Evolutionary conservation across 2,888 invertebrate species (phyloP), one percentile per base, ranked within the genome.

Genomic region (Meghimatium bilineatum): DNA sequence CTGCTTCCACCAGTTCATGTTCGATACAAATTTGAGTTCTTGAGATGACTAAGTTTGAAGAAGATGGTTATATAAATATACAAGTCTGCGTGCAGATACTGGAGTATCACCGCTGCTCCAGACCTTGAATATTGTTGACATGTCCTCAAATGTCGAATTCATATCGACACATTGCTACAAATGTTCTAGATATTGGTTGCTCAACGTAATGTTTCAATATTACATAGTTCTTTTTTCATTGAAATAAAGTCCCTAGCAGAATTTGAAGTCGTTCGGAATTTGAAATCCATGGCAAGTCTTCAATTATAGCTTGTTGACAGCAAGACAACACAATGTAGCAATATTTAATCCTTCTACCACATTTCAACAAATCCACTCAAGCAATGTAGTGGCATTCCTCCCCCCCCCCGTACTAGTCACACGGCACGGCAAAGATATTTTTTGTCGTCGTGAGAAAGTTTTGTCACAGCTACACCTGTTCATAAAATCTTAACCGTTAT

Each of bases 241-340:
- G 1, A 44, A 38, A 34, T 23, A 71, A 44, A 44, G 44, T n/a
- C 29, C 10, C 52, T 56, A 52, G 26, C 52, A 52, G 56, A 52
- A 52, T 29, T 34, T 52, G 49, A 12, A 49, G 74, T 52, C 76
- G 17, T 23, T 56, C 76, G 29, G 63, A 36, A n/a, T 63, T 38
- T 12, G 63, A 77, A 77, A 77, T 77, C 77, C 63, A 38, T 34
- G 38, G 60, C 20, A 17, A 63, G 77, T 29, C 44, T 77, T 77
- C 60, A 77, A 77, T 77, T 60, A 77, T 77, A 77, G 63, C 60
- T 60, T 77, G 77, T 63, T 77, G 77, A 36, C 36, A n/a, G 12
- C 26, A 23, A 32, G 36, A 36, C 63, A 63, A 60, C 63, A 63
- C 77, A 63, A 56, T 38, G 63, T 36, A 1, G 34, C 60, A 63